Evolutionary conservation across 2,888 invertebrate genomes (phyloP).

Genomic region (Tortrix viridana): DNA sequence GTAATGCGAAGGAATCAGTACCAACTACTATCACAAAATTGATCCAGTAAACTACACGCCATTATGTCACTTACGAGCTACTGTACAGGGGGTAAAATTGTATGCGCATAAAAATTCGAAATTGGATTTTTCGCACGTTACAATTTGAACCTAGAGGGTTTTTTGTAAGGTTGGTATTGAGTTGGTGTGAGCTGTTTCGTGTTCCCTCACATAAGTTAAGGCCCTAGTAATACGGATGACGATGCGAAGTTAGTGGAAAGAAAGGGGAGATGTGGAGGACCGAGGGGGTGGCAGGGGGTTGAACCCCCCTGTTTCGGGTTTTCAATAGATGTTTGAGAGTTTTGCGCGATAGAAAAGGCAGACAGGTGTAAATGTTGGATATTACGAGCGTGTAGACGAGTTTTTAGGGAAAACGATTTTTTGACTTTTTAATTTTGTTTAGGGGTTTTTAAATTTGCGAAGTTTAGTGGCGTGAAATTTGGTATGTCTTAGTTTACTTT

Average conservation of each 20-base stretch:
- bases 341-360: slow-evolving; percentile 72
- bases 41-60: slow-evolving; percentile 60
- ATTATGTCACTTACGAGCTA: slow-evolving; percentile 45
- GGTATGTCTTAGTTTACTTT: too few species aligned
- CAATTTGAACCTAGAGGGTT: slow-evolving; percentile 42
- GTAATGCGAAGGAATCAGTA: slow-evolving; percentile 83
- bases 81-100: slow-evolving; percentile 52
- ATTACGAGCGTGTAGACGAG: slow-evolving; percentile 30
- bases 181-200: slow-evolving; percentile 31
- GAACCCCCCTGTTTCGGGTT: slow-evolving; percentile 80
- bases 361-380: slow-evolving; percentile 64
- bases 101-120: slow-evolving; percentile 51
- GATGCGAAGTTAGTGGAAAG: slow-evolving; percentile 83
- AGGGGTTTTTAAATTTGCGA: slow-evolving; percentile 6
- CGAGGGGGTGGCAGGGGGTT: slow-evolving; percentile 62
- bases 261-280: slow-evolving; percentile 78
- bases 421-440: slow-evolving; percentile 14
- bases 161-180: slow-evolving; percentile 44
- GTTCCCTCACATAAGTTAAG: slow-evolving; percentile 78
- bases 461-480: too few species aligned
- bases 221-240: slow-evolving; percentile 83
- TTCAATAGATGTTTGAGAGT: slow-evolving; percentile 82
- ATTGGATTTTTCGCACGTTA: slow-evolving; percentile 62
- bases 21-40: slow-evolving; percentile 81
- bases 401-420: slow-evolving; percentile 12